Conservation (phyloP, 2,888 invertebrate genomes). For the Athalia rosae region DNA sequence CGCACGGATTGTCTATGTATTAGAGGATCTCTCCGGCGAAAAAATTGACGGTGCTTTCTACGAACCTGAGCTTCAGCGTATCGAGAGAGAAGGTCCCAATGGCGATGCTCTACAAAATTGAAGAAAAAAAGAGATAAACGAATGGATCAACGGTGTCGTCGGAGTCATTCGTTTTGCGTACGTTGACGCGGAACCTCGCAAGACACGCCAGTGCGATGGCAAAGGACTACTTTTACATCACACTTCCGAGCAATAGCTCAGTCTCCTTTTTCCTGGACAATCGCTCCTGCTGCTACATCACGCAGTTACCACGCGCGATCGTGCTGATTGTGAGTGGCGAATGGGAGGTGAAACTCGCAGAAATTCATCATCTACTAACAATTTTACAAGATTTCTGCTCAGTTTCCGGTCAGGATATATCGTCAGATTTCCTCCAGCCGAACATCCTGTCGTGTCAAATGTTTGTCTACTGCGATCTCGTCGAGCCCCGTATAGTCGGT, state of each 20-base stretch:
- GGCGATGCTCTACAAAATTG: too few species aligned
- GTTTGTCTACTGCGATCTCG: constrained; percentile 56
- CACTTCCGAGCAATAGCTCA: constrained; percentile 36
- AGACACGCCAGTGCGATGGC: too few species aligned
- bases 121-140: too few species aligned
- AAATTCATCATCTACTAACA: constrained; percentile 41
- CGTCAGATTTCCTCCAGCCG: too few species aligned
- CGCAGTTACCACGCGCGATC: too few species aligned
- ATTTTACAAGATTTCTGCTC: constrained; percentile 24
- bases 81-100: neutral
- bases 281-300: too few species aligned
- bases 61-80: constrained; percentile 20
- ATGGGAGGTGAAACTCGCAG: constrained; percentile 22
- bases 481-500: constrained; percentile 57
- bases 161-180: too few species aligned
- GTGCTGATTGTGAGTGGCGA: too few species aligned
- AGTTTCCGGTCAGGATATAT: too few species aligned
- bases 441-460: neutral
- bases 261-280: constrained; percentile 10
- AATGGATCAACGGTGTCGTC: too few species aligned
- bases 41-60: constrained; percentile 4
- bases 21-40: constrained; percentile 16
- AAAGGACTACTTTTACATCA: constrained; percentile 17
- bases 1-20: neutral
- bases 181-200: too few species aligned